Percentiles rank a stretch among this genome's conserved stretches.
These are phyloP conservation scores for Bombus haemorrhoidalis DNA, from an alignment of 1,140 invertebrate genomes.

Conservation along the genomic window DNA sequence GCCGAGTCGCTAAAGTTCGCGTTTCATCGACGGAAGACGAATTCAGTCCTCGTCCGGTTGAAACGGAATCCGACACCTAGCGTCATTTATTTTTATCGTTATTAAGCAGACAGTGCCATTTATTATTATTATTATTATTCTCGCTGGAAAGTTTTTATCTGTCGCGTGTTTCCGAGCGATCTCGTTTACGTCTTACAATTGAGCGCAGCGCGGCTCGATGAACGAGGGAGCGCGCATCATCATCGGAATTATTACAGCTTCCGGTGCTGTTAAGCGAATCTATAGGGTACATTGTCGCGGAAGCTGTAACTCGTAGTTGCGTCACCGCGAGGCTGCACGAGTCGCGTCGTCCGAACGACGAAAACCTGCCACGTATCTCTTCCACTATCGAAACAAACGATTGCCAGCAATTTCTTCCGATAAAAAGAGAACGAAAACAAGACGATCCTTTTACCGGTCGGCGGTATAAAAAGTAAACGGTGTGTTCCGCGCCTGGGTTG, in stretches of 20 bases:
- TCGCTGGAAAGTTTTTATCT: neutral
- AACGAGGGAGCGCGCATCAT: conserved; percentile 64
- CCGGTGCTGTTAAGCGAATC: conserved; percentile 72
- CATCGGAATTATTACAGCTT: conserved; percentile 73
- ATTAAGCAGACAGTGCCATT: no score
- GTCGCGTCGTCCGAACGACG: neutral
- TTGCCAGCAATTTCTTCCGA: neutral
- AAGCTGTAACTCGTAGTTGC: conserved; percentile 66
- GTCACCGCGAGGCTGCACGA: conserved; percentile 40
- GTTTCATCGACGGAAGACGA: no score
- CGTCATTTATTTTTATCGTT: no score
- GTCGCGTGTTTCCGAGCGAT: conserved; percentile 43
- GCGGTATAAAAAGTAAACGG: neutral
- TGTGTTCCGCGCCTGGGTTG: neutral
- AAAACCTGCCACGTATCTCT: neutral
- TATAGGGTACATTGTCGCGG: conserved; percentile 65
- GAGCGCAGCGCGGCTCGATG: conserved; percentile 44
- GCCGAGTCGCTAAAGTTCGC: no score
- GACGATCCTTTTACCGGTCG: neutral
- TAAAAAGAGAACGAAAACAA: neutral
- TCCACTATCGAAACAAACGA: neutral
- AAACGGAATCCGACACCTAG: no score
- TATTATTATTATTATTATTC: no score
- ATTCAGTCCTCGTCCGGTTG: no score
- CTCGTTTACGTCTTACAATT: conserved; percentile 63